Percentiles rank a stretch among this genome's conserved stretches.
phyloP scores from a whole-genome alignment of 2,797 vertebrate species.

The Acestrorhynchus altus region DNA sequence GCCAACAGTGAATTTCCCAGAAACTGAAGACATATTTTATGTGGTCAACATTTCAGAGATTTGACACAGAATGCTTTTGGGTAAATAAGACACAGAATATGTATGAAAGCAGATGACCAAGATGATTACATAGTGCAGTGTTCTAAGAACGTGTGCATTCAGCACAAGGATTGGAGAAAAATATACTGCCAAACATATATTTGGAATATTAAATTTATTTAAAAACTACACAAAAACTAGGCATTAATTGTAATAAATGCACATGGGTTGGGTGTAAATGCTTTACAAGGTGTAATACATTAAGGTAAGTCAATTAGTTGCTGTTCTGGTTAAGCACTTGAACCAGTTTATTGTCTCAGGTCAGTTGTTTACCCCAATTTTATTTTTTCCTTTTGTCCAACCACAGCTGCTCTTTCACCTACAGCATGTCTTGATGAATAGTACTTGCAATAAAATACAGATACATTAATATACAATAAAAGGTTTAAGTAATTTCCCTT shows the following conservation, averaged over 20 bases:
- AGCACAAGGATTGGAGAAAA: constrained; percentile 2
- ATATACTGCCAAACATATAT: neutral
- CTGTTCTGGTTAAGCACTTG: neutral
- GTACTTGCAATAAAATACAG: neutral
- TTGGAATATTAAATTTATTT: neutral
- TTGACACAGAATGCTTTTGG: constrained; percentile 16
- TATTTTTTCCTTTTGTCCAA: too few species aligned
- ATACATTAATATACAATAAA: neutral
- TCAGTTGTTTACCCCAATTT: neutral
- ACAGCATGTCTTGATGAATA: neutral
- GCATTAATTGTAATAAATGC: constrained; percentile 1
- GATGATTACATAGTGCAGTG: neutral
- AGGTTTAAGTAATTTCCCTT: neutral
- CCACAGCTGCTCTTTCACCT: neutral
- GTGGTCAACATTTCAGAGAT: constrained; percentile 26
- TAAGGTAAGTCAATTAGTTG: neutral
- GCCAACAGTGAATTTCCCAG: neutral
- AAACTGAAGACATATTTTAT: neutral
- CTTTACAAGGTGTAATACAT: constrained; percentile 11
- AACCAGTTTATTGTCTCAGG: neutral
- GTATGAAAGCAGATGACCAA: neutral
- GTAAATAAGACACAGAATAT: neutral
- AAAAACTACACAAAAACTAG: constrained; percentile 23
- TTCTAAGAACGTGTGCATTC: constrained; percentile 7
- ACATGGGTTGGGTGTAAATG: neutral